Percentiles rank a stretch among this genome's conserved stretches.
These are phyloP conservation scores for Cyaniris semiargus DNA, from an alignment of 2,888 invertebrate genomes.

Conservation along the genomic window DNA sequence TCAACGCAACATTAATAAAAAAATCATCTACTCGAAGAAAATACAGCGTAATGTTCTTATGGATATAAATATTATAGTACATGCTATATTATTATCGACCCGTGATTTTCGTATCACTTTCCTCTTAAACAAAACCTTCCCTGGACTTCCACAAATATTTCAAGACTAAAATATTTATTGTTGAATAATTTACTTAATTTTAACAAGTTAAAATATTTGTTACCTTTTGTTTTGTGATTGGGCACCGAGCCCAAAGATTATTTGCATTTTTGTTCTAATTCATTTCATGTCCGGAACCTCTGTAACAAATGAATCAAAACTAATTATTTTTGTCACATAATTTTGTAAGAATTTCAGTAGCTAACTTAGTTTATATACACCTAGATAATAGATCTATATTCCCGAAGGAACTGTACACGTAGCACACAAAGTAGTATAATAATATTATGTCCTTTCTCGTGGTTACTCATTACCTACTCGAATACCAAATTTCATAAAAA, in stretches of 20 bases:
- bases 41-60: background rate
- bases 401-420: too few species aligned
- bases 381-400: too few species aligned
- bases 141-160: too few species aligned
- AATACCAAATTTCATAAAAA: too few species aligned
- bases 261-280: conserved; percentile 61
- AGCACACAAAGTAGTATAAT: too few species aligned
- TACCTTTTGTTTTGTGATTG: conserved; percentile 55
- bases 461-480: too few species aligned
- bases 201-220: conserved; percentile 42
- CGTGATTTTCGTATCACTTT: too few species aligned
- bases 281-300: conserved; percentile 46
- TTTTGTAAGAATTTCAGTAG: background rate
- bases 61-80: too few species aligned
- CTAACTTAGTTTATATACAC: background rate
- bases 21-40: background rate
- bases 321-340: background rate
- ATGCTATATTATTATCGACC: too few species aligned
- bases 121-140: too few species aligned
- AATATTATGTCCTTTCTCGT: too few species aligned
- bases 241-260: conserved; percentile 65
- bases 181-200: background rate
- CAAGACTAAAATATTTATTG: background rate
- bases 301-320: conserved; percentile 36
- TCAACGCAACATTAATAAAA: background rate